phyloP scores from a whole-genome alignment of 2,113 vertebrate genomes.

The Heterochromis multidens region DNA sequence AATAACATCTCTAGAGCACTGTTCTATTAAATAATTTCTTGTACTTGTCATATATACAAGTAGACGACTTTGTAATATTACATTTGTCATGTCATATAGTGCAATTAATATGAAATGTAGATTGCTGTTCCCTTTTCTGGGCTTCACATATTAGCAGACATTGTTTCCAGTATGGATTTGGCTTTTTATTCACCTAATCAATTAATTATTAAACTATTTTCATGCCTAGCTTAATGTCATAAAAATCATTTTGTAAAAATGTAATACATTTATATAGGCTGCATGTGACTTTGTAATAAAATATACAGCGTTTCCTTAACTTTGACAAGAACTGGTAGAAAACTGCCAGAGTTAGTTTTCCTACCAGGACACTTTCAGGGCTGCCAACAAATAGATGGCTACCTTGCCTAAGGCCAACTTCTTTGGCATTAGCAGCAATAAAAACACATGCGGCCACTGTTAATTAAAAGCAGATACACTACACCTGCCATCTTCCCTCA shows the following conservation, averaged over 20 bases:
- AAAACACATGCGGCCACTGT: slow-evolving; percentile 19
- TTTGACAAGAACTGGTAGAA: background rate
- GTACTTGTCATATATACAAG: background rate
- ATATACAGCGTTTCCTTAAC: background rate
- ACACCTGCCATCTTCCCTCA: slow-evolving; percentile 1
- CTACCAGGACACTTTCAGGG: slow-evolving; percentile 6
- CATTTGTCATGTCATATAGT: background rate
- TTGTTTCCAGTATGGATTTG: background rate
- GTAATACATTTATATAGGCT: background rate
- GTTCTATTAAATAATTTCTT: background rate
- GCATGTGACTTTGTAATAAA: background rate
- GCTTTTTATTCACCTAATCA: background rate
- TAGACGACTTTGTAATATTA: background rate
- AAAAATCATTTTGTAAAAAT: background rate
- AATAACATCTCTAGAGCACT: background rate
- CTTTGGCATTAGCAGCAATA: slow-evolving; percentile 23
- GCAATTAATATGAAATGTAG: slow-evolving; percentile 6
- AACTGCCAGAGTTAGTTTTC: background rate
- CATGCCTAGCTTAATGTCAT: background rate
- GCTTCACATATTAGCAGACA: background rate
- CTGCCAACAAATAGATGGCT: slow-evolving; percentile 34
- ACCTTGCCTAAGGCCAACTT: slow-evolving; percentile 15
- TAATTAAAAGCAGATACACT: slow-evolving; percentile 30
- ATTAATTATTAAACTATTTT: background rate
- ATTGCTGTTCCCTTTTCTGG: background rate